Base-by-base conservation (phyloP, 2,113 vertebrate genomes). In the Oncorhynchus gorbuscha region DNA sequence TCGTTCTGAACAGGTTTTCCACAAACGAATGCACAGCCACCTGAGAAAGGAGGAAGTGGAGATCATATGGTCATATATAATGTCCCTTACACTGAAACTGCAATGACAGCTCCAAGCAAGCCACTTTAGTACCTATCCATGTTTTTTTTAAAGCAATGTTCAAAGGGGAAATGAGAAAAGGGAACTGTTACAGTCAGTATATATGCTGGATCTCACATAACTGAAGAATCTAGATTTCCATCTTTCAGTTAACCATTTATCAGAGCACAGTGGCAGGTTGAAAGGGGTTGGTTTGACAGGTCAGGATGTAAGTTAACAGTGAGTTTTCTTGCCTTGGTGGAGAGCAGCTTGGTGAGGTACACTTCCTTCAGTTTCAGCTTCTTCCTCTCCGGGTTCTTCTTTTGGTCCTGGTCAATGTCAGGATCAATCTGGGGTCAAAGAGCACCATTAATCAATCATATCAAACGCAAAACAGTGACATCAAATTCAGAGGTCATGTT, bases 341-440 rank as follows among this genome's bases (percentile, higher is more conserved):
- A 97, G 71, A 99, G 93, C 79, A 99, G 94, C 87, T 99, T 99
- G 81, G 96, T 98, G 78, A 99, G 94, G 85, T 99, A 95, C 87
- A 99, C 94, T 91, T 99, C 98, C 88, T 99, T 99, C 75, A 99
- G 92, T 89, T 99, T 97, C 80, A 98, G 93, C 85, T 97, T 98
- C 89, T 99, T 98, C 88, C 94, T 96, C 92, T 96, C 95, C 59
- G 94, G 94, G 86, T 92, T 93, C 51, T 81, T 88, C 74, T 89
- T 92, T 69, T 95, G 93, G 76, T 93, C 84, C 74, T 93, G 90
- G 45, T 92, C 95, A 18, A 94, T 92, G 51, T 97, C 95, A 66
- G 97, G 95, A 0, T 98, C 92, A 73, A 98, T 97, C 97, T 99
- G 73, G 83, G 70, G 51, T 76, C 1, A 48, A 58, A 69, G 2